Evolutionary conservation across 2,888 invertebrate genomes (phyloP), one percentile per base, ranked within the genome.

Genomic region (Metacarcinus magister): DNA sequence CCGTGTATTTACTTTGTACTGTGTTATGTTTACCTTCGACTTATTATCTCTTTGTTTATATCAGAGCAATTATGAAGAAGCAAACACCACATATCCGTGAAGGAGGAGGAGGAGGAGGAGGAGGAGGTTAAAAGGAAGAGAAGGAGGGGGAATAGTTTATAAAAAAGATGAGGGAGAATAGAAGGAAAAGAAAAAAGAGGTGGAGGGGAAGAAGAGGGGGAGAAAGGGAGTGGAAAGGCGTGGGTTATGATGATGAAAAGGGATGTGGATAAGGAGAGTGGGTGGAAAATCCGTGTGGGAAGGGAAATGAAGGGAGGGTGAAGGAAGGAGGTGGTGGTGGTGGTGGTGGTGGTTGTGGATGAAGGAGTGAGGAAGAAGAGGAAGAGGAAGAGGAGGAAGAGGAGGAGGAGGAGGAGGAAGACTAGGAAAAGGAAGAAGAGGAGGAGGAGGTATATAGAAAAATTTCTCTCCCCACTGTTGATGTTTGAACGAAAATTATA

Each of bases 91-190:
- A 75, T 7, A 75, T 75, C 75, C 75, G 75, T 75, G 28, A 75
- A 75, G 75, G 7, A 28, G 28, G 2, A 75, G 75, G 28, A 28
- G 5, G 75, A 75, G 28, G 75, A 75, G 28, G 75, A 75, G 75
- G 75, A 75, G 75, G 75, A 75, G 75, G 75, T n/a, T n/a, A n/a
- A n/a, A n/a, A 75, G 28, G 28, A 75, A n/a, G 28, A 75, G 75
- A 7, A 75, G 75, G 28, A 67, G 67, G 67, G n/a, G 23, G 67
- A 67, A n/a, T n/a, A n/a, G n/a, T n/a, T n/a, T n/a, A n/a, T n/a
- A n/a, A n/a, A n/a, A n/a, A n/a, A n/a, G n/a, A n/a, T n/a, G n/a
- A n/a, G n/a, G n/a, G n/a, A n/a, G 67, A 5, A n/a, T 19, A 67
- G 67, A n/a, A 75, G 3, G 75, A 75, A n/a, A 4, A 75, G 28